phyloP scores from a whole-genome alignment of 2,888 invertebrate species.

The Branchellion lobata region DNA sequence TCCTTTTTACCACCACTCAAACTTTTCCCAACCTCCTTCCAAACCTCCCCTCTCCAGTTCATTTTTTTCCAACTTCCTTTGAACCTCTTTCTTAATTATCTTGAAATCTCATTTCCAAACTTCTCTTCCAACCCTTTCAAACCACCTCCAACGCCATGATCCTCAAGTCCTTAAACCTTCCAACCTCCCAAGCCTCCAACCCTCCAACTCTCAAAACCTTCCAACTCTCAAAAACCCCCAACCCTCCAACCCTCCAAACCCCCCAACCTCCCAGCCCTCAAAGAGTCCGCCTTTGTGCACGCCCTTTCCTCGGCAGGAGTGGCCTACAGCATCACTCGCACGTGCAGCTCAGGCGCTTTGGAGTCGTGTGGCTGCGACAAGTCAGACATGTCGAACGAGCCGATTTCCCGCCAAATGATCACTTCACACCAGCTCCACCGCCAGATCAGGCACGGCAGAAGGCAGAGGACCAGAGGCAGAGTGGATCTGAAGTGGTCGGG shows the following conservation, averaged over 20 bases:
- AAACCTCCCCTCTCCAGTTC: too few relatives aligned
- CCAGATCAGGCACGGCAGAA: background rate
- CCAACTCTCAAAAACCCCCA: background rate
- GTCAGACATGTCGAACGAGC: slow-evolving; percentile 65
- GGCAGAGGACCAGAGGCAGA: background rate
- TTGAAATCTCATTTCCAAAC: too few relatives aligned
- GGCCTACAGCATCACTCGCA: slow-evolving; percentile 82
- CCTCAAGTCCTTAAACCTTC: too few relatives aligned
- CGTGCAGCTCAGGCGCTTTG: slow-evolving; percentile 86
- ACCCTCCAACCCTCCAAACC: background rate
- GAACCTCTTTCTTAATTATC: too few relatives aligned
- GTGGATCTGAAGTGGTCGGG: slow-evolving; percentile 80
- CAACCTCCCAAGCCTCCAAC: background rate
- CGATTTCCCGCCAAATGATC: slow-evolving; percentile 12
- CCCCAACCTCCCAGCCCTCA: slow-evolving; percentile 70
- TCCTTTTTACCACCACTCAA: too few relatives aligned
- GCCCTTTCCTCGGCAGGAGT: slow-evolving; percentile 92
- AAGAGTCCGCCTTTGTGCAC: slow-evolving; percentile 91
- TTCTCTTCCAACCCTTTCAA: too few relatives aligned
- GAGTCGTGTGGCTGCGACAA: slow-evolving; percentile 88
- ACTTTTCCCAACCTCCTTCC: too few relatives aligned
- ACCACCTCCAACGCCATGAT: too few relatives aligned
- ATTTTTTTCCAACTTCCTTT: too few relatives aligned
- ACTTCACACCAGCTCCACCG: slow-evolving; percentile 19
- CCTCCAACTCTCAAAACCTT: background rate